These are phyloP conservation scores for Drosophila sturtevanti DNA, from an alignment of 1,140 invertebrate genomes.

Conservation along the genomic window DNA sequence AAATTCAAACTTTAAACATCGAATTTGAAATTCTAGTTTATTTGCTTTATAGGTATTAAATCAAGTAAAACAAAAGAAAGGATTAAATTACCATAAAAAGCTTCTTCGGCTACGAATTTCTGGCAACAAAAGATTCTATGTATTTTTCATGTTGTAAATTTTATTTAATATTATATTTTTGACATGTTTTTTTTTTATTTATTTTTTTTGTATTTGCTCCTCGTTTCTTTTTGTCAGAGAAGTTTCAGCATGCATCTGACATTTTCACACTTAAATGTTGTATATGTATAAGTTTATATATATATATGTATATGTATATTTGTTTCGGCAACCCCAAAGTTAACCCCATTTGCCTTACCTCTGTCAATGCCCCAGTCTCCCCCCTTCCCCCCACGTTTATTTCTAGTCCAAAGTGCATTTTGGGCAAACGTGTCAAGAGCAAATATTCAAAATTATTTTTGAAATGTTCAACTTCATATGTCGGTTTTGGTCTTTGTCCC, in stretches of 20 bases:
- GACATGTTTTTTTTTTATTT: slow-evolving; percentile 26
- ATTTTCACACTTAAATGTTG: slow-evolving; percentile 73
- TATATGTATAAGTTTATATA: slow-evolving; percentile 37
- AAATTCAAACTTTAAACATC: too few relatives aligned
- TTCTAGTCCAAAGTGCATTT: slow-evolving; percentile 39
- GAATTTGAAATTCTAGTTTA: background rate
- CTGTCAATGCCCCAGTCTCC: too few relatives aligned
- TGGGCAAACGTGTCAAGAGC: slow-evolving; percentile 75
- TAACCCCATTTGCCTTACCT: slow-evolving; percentile 6
- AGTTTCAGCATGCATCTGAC: slow-evolving; percentile 72
- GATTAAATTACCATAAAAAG: slow-evolving; percentile 40
- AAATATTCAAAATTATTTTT: slow-evolving; percentile 81
- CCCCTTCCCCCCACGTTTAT: background rate
- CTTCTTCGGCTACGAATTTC: slow-evolving; percentile 15
- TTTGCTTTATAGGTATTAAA: background rate
- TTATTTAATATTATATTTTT: slow-evolving; percentile 65
- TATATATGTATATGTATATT: background rate
- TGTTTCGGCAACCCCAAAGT: slow-evolving; percentile 41
- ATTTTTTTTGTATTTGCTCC: slow-evolving; percentile 32
- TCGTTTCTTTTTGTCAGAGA: slow-evolving; percentile 20
- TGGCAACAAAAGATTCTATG: slow-evolving; percentile 1
- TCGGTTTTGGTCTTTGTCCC: slow-evolving; percentile 44
- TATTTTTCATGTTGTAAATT: slow-evolving; percentile 55
- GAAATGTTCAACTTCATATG: slow-evolving; percentile 55
- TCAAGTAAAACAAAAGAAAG: slow-evolving; percentile 46